Evolutionary conservation across 2,113 vertebrate species (phyloP), one percentile per base, ranked within the genome.

Genomic region (Sinosuthora webbiana): DNA sequence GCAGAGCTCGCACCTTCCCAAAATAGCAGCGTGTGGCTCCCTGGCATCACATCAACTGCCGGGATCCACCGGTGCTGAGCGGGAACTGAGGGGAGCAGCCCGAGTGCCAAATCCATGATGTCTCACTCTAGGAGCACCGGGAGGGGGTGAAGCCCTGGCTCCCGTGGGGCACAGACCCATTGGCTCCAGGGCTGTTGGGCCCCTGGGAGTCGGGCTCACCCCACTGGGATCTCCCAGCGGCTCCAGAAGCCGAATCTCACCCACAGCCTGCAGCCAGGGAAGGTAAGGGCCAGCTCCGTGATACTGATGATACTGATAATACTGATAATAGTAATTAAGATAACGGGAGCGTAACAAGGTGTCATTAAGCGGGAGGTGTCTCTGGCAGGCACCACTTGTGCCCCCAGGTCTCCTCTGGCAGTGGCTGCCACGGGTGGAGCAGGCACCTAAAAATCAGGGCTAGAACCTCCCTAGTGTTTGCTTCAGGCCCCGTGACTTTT

Each of bases 21-120:
- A 97, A 95, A 97, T 97, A 98, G 97, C 97, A 94, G 95, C 71
- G 62, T 94, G 96, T 73, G 95, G 90, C 64, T 70, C 14, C 9
- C 6, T 95, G 97, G 98, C 97, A 96, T 52, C 95, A 52, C 83
- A 41, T 83, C 96, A 90, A 85, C 85, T 55, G 70, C 63, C 22
- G 7, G 93, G 91, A 94, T 87, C 86, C 84, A 82, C 73, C 13
- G 47, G 75, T 7, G 77, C 86, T 0, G 19, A 63, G 93, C 28
- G 23, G 79, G 71, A 90, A 87, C 50, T 1, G 14, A 33, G 24
- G 57, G n/a, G 63, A 89, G 49, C 80, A 91, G 35, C 56, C 35
- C 2, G 0, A 63, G 62, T 0, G 4, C 75, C 11, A 47, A 56
- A 60, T 11, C 78, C 79, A 31, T 1, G 11, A 21, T 7, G 67